Evolutionary conservation across 2,888 invertebrate genomes (phyloP), one percentile per base, ranked within the genome.

Genomic region (Blera fallax): DNA sequence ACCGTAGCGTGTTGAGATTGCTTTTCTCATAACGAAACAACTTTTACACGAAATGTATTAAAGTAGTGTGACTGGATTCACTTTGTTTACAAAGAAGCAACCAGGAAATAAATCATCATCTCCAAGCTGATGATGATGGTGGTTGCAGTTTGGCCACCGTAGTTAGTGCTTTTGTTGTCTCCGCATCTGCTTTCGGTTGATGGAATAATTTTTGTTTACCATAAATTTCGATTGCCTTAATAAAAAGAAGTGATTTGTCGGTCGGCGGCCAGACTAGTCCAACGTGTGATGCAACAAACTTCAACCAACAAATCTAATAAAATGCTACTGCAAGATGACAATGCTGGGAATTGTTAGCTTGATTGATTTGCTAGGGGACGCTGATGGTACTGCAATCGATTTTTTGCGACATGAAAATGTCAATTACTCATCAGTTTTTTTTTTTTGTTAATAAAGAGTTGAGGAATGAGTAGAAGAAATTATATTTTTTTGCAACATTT

Each of bases 81-180:
- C 60, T 60, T 52, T 32, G 43, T n/a, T 52, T 78, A 65, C 52
- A 67, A 78, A 83, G 50, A 83, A 78, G 65, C 16, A 73, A 78
- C 78, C 78, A 83, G 83, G 78, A 83, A 83, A 78, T 73, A 73
- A 78, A 73, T 83, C 72, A 78, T 54, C 78, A 78, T 83, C 45
- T 62, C 62, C 65, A 60, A n/a, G 50, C 50, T 78, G 65, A 67
- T 60, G 72, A 60, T 60, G 50, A 69, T 67, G 67, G 60, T 72
- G 65, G 43, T 62, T 73, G 78, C 52, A 72, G 45, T 73, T 83
- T 73, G 67, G 70, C 70, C 69, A 70, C 64, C 32, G 45, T 52
- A 43, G 18, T 24, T 48, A 45, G 14, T 29, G 50, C 11, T 58
- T 50, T 48, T 27, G 58, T 58, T 32, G 52, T 40, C 64, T 72